phyloP scores from a whole-genome alignment of 1,140 invertebrate genomes.

The Drosophila pruinosa region DNA sequence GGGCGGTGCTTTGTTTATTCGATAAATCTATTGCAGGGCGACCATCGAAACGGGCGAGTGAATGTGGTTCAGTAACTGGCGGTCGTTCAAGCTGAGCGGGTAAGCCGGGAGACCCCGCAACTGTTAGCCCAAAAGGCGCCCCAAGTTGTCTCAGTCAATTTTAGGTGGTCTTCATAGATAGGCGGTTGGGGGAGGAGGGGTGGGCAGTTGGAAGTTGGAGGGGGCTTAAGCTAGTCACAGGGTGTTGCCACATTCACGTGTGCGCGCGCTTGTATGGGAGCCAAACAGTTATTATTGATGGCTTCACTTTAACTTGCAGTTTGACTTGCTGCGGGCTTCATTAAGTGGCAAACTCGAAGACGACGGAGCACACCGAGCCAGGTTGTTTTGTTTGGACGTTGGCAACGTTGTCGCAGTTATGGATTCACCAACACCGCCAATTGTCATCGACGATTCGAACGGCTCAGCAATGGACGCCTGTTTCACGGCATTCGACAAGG shows the following conservation, averaged over 20 bases:
- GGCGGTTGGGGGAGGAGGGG: background rate
- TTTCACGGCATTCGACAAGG: conserved; percentile 93
- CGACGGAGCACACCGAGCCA: conserved; percentile 1
- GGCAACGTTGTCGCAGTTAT: conserved; percentile 72
- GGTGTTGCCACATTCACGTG: conserved; percentile 6
- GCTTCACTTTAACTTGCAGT: conserved; percentile 76
- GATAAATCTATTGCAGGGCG: conserved; percentile 75
- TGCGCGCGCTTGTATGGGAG: conserved; percentile 38
- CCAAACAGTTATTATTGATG: conserved; percentile 70
- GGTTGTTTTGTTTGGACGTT: conserved; percentile 52
- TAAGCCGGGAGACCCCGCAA: conserved; percentile 35
- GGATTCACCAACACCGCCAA: conserved; percentile 83
- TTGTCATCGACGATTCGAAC: conserved; percentile 83
- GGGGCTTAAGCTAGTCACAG: background rate
- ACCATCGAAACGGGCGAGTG: conserved; percentile 44
- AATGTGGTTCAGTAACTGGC: conserved; percentile 62
- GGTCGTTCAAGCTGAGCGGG: conserved; percentile 68
- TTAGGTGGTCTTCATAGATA: too few species aligned
- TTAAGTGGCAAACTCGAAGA: conserved; percentile 53
- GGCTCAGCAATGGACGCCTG: conserved; percentile 91
- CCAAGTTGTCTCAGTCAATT: background rate
- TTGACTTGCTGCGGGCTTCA: conserved; percentile 51
- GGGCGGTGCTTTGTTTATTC: conserved; percentile 72
- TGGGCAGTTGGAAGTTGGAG: background rate
- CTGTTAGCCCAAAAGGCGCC: background rate